Percentiles rank a stretch among this genome's conserved stretches.
These are phyloP conservation scores for Lophotriccus pileatus DNA, from an alignment of 2,797 vertebrate genomes.

Conservation along the genomic window DNA sequence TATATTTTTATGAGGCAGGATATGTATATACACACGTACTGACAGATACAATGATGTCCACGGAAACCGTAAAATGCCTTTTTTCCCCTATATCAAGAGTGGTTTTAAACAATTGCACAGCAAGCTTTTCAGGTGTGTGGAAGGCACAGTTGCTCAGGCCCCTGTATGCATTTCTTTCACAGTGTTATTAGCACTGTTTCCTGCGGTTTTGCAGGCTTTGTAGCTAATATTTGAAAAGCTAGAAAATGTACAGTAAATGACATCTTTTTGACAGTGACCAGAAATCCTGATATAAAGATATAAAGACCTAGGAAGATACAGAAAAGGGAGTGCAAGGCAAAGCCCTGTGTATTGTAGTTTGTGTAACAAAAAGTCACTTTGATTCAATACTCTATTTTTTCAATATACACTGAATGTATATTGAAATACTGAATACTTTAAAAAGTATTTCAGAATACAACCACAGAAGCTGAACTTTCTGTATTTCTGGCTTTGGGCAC, in stretches of 20 bases:
- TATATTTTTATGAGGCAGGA: neutral
- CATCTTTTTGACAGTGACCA: neutral
- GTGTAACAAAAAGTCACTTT: neutral
- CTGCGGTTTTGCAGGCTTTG: neutral
- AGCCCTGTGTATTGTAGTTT: neutral
- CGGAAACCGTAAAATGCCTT: neutral
- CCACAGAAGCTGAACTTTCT: neutral
- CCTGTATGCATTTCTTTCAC: neutral
- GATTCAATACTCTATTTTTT: neutral
- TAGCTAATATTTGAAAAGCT: neutral
- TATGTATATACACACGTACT: accelerated
- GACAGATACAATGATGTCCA: neutral
- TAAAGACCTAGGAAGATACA: neutral
- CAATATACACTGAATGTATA: neutral
- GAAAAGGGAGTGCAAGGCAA: neutral
- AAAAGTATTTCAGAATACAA: neutral
- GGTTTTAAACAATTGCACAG: neutral
- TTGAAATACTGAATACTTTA: neutral
- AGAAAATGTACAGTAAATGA: neutral
- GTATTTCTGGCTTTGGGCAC: neutral
- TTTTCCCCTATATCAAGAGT: neutral
- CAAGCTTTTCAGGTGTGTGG: neutral
- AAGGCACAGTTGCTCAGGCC: neutral
- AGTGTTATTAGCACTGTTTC: neutral
- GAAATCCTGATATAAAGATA: neutral